A percentile compares a stretch with the other conserved stretches of the same genome.
Evolutionary conservation across 2,113 vertebrate genomes (phyloP).

Genomic region (Grantiella picta): DNA sequence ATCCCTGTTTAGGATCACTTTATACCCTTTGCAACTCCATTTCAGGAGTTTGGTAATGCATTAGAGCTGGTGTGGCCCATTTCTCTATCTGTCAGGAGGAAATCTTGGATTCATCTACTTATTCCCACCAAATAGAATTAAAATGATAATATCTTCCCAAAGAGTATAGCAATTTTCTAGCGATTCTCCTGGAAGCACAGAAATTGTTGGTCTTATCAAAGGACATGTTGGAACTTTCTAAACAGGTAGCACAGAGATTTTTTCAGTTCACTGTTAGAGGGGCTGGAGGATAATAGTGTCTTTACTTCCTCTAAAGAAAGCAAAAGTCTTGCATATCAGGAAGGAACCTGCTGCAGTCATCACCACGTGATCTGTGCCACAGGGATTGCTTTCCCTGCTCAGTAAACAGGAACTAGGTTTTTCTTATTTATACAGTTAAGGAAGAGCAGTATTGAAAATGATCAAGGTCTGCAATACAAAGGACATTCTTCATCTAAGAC

Average conservation of each 20-base stretch:
- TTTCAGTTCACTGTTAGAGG: not conserved
- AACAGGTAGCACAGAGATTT: not conserved
- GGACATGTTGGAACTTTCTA: not conserved
- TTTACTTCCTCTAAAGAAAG: not conserved
- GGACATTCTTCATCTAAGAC: not conserved
- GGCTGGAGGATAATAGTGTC: not conserved
- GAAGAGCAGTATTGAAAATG: not conserved
- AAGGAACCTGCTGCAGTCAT: not conserved
- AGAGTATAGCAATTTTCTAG: not conserved
- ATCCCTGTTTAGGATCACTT: not conserved
- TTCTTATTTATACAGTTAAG: not conserved
- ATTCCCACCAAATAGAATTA: not conserved
- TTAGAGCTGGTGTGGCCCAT: not conserved
- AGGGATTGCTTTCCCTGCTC: not conserved
- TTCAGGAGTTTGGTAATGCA: not conserved
- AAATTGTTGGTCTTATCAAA: not conserved
- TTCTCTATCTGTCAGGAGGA: not conserved
- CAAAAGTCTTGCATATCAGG: not conserved
- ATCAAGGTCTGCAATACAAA: not conserved
- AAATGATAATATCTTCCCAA: not conserved
- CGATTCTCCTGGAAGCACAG: not conserved
- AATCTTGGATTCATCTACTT: not conserved
- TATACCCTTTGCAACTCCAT: not conserved
- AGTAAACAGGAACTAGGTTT: not conserved
- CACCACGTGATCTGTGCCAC: not conserved